phyloP scores from a whole-genome alignment of 2,888 invertebrate species.

The Automeris io region DNA sequence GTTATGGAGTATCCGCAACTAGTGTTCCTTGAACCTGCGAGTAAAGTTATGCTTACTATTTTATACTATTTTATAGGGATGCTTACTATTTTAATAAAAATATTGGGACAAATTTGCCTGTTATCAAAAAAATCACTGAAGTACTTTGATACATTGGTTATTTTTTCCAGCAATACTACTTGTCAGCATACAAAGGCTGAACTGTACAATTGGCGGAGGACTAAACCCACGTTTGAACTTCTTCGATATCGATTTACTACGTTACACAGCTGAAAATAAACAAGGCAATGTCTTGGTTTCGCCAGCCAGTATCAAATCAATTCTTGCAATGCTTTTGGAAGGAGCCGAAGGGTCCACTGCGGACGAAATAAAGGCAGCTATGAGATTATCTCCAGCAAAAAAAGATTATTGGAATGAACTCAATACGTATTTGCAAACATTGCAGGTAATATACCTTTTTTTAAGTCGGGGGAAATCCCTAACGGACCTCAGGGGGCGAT shows the following conservation, averaged over 20 bases:
- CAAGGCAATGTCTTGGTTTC: conserved; percentile 79
- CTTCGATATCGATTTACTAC: conserved; percentile 75
- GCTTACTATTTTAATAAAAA: neutral
- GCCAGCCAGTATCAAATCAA: conserved; percentile 81
- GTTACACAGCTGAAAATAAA: conserved; percentile 50
- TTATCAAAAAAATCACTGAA: no score
- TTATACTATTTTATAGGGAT: no score
- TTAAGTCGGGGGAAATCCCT: no score
- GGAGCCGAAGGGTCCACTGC: conserved; percentile 77
- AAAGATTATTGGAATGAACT: conserved; percentile 50
- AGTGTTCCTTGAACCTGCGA: no score
- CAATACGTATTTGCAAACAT: conserved; percentile 34
- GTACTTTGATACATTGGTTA: no score
- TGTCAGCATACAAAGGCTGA: conserved; percentile 28
- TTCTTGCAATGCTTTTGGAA: conserved; percentile 79
- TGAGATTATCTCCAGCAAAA: conserved; percentile 69
- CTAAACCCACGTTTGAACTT: conserved; percentile 59
- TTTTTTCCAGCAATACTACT: conserved; percentile 32
- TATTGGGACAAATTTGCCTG: neutral
- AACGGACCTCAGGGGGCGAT: no score
- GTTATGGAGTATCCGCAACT: no score
- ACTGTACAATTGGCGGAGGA: conserved; percentile 18
- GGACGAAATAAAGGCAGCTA: conserved; percentile 72
- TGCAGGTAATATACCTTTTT: conserved; percentile 52
- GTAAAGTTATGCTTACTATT: no score